These are phyloP conservation scores for Bicyclus anynana DNA, from an alignment of 1,140 invertebrate species.

Conservation along the genomic window DNA sequence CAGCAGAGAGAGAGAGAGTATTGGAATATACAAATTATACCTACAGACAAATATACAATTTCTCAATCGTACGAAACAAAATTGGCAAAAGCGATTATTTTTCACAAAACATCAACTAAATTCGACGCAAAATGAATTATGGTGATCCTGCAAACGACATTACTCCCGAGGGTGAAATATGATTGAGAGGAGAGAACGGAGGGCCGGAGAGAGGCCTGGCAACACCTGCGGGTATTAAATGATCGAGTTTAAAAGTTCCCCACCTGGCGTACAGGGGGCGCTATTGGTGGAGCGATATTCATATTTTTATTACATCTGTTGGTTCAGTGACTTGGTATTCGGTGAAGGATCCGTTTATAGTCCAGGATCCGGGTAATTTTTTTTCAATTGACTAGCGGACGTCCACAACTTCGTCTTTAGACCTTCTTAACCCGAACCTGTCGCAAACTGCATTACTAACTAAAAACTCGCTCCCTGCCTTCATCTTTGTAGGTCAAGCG, in stretches of 20 bases:
- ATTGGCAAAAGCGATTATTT: too few species aligned
- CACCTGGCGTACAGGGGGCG: not conserved
- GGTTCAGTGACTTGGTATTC: not conserved
- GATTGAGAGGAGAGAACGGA: not conserved
- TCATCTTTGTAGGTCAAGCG: too few species aligned
- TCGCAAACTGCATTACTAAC: too few species aligned
- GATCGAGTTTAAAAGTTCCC: not conserved
- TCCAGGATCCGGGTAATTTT: too few species aligned
- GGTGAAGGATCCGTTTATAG: too few species aligned
- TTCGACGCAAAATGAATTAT: constrained; percentile 4
- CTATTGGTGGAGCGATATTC: not conserved
- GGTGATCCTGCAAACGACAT: constrained; percentile 1
- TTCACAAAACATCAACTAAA: not conserved
- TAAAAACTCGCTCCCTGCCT: too few species aligned
- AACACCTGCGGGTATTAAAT: not conserved
- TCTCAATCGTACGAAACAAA: not conserved
- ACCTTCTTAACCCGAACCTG: too few species aligned
- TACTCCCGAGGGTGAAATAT: not conserved
- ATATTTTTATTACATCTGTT: not conserved
- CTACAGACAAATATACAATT: too few species aligned
- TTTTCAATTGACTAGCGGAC: too few species aligned
- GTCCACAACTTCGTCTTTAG: too few species aligned
- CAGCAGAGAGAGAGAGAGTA: too few species aligned
- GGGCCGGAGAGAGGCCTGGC: not conserved
- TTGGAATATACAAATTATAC: too few species aligned